These are phyloP conservation scores for Pollenia griseotomentosa DNA, from an alignment of 2,888 invertebrate genomes.

Conservation along the genomic window DNA sequence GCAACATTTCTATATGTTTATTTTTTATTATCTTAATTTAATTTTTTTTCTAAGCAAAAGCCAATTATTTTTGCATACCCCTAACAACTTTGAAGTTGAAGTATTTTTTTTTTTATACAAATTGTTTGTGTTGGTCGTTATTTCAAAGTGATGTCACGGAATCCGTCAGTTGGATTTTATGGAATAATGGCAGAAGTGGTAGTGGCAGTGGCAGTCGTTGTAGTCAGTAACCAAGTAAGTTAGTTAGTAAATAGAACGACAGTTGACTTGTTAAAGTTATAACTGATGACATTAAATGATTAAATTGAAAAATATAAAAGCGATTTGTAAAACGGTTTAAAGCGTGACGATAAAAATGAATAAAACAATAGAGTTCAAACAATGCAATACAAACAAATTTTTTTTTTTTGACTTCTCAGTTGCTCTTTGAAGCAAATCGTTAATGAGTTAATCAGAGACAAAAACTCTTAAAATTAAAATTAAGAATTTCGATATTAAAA, in stretches of 20 bases:
- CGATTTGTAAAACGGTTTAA: slow-evolving; percentile 61
- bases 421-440: neutral
- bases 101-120: neutral
- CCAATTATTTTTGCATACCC: neutral
- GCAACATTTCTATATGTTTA: too few species aligned
- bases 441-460: slow-evolving; percentile 6
- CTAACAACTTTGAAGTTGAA: slow-evolving; percentile 21
- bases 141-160: slow-evolving; percentile 66
- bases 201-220: slow-evolving; percentile 1
- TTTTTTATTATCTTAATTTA: neutral
- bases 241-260: slow-evolving; percentile 67
- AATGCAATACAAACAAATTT: slow-evolving; percentile 34
- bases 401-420: slow-evolving; percentile 7
- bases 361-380: slow-evolving; percentile 58
- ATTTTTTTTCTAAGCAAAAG: neutral
- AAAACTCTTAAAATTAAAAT: neutral
- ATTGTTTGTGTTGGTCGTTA: slow-evolving; percentile 37
- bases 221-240: slow-evolving; percentile 45
- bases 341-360: slow-evolving; percentile 56
- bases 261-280: slow-evolving; percentile 67
- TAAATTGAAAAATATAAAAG: slow-evolving; percentile 57
- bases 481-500: neutral
- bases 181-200: slow-evolving; percentile 13
- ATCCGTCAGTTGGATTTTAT: slow-evolving; percentile 59
- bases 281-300: slow-evolving; percentile 71